Evolutionary conservation across 2,888 invertebrate species (phyloP).

Genomic region (Sinotaia quadrata): DNA sequence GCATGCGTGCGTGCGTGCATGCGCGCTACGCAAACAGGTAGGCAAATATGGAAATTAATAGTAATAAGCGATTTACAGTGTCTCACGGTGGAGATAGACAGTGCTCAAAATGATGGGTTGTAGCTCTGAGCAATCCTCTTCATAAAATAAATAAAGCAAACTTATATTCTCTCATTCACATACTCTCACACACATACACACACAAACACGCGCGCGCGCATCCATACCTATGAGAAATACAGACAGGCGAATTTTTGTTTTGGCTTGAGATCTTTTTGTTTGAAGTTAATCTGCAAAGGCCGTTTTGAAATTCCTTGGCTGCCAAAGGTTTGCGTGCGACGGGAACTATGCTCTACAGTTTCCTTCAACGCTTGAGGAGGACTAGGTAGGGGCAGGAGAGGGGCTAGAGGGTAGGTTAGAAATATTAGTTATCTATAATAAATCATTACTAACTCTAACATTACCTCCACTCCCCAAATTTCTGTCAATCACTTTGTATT

Average conservation of each 20-base stretch:
- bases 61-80: too few species aligned
- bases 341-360: background rate
- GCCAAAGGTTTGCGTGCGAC: too few species aligned
- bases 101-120: too few species aligned
- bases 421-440: too few species aligned
- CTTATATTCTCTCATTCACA: background rate
- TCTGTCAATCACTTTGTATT: too few species aligned
- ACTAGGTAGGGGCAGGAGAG: background rate
- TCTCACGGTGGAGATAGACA: too few species aligned
- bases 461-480: too few species aligned
- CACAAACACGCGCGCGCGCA: background rate
- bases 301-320: conserved; percentile 3
- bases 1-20: too few species aligned
- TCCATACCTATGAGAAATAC: background rate
- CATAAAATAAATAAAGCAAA: too few species aligned
- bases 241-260: conserved; percentile 9
- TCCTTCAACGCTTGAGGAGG: background rate
- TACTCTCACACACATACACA: background rate
- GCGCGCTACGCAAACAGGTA: too few species aligned
- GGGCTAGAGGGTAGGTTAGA: background rate
- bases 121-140: too few species aligned
- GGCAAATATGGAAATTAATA: too few species aligned
- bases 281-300: conserved; percentile 22
- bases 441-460: conserved; percentile 20
- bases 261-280: conserved; percentile 16